A percentile compares a stretch with the other conserved stretches of the same genome.
Conservation (phyloP, 23 tunicate species). For the Ciona savignyi region DNA sequence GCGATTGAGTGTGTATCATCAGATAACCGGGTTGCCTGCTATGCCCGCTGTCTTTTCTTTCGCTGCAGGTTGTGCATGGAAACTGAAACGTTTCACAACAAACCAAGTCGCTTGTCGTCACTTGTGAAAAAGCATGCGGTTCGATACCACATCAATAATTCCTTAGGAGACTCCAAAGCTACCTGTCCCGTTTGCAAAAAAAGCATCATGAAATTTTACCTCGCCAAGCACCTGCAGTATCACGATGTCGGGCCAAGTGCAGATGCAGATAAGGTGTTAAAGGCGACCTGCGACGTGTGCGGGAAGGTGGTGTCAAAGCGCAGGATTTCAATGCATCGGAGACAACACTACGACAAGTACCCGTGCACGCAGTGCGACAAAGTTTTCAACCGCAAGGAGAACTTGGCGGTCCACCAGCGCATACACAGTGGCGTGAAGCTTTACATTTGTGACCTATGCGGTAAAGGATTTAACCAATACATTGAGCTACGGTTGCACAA, state of each 20-base stretch:
- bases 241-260: background rate
- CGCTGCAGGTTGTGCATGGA: constrained; percentile 24
- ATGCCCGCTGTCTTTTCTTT: constrained; percentile 14
- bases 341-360: constrained; percentile 25
- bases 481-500: constrained; percentile 50
- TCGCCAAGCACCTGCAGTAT: constrained; percentile 14
- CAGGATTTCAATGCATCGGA: constrained; percentile 28
- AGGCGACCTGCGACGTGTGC: constrained; percentile 43
- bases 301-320: constrained; percentile 20
- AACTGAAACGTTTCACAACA: background rate
- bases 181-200: constrained; percentile 26
- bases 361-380: constrained; percentile 46
- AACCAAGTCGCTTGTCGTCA: constrained; percentile 21
- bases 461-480: constrained; percentile 48
- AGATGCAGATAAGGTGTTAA: background rate
- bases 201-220: constrained; percentile 17
- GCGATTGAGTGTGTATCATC: background rate
- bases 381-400: constrained; percentile 39
- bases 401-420: constrained; percentile 34
- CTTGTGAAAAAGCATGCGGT: constrained; percentile 17
- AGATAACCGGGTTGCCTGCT: background rate
- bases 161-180: constrained; percentile 16
- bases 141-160: constrained; percentile 28
- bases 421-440: constrained; percentile 67
- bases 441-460: constrained; percentile 52